These are phyloP conservation scores for Oryzias woworae DNA, from an alignment of 2,113 vertebrate species.

Conservation along the genomic window DNA sequence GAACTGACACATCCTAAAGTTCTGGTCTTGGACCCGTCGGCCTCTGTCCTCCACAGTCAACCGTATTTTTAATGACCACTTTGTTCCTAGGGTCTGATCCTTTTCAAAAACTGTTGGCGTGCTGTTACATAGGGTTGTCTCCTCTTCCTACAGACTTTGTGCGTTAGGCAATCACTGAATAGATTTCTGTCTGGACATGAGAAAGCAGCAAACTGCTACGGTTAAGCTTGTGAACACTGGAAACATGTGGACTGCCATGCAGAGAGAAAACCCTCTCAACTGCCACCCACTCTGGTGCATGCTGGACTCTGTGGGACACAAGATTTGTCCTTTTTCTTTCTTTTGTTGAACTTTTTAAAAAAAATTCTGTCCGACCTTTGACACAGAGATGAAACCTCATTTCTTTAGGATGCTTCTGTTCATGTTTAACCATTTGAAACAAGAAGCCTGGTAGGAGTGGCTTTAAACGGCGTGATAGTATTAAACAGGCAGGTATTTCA, in stretches of 20 bases:
- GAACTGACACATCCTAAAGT: slow-evolving; percentile 31
- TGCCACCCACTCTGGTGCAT: slow-evolving; percentile 68
- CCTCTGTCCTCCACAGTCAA: slow-evolving; percentile 33
- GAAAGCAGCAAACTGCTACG: slow-evolving; percentile 48
- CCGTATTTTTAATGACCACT: slow-evolving; percentile 50
- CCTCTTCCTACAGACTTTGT: slow-evolving; percentile 65
- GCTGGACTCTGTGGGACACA: slow-evolving; percentile 62
- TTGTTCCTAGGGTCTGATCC: slow-evolving; percentile 52
- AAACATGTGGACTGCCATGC: slow-evolving; percentile 61
- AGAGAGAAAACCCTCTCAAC: slow-evolving; percentile 58
- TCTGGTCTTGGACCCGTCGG: slow-evolving; percentile 43
- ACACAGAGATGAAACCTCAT: slow-evolving; percentile 34
- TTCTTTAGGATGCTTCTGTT: slow-evolving; percentile 38
- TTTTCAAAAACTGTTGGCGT: slow-evolving; percentile 40
- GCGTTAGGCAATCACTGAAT: slow-evolving; percentile 78
- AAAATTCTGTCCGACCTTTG: slow-evolving; percentile 28
- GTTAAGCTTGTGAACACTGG: slow-evolving; percentile 58
- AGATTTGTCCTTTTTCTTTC: slow-evolving; percentile 61
- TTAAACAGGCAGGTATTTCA: slow-evolving; percentile 56
- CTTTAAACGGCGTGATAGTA: slow-evolving; percentile 69
- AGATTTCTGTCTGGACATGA: slow-evolving; percentile 55
- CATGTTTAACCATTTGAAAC: slow-evolving; percentile 40
- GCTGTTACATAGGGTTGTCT: slow-evolving; percentile 48
- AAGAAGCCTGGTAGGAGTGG: slow-evolving; percentile 45
- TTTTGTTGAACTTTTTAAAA: neutral